Percentiles rank a stretch among this genome's conserved stretches.
Evolutionary conservation across 2,888 invertebrate species (phyloP).

Genomic region (Azorinus chamasolen): DNA sequence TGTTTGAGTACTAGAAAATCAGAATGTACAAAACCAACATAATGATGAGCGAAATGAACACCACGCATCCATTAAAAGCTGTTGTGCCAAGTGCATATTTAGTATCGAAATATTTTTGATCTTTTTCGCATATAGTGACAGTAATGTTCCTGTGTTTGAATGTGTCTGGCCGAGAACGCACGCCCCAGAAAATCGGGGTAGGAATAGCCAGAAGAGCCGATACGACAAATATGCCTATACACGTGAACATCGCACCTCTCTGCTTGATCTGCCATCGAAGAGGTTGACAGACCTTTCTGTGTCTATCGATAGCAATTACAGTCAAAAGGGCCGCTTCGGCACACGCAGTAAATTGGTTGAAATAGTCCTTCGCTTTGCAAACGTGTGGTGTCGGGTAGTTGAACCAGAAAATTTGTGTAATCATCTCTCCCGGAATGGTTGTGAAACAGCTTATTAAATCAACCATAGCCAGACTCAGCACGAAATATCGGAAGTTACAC

Average conservation of each 20-base stretch:
- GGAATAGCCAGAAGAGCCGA: constrained; percentile 14
- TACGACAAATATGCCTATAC: neutral
- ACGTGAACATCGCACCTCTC: constrained; percentile 2
- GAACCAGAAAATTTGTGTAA: constrained; percentile 43
- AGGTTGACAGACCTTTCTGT: constrained; percentile 38
- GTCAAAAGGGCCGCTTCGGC: constrained; percentile 25
- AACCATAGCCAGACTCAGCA: constrained; percentile 35
- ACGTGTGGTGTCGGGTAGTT: constrained; percentile 1
- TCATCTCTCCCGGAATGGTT: constrained; percentile 37
- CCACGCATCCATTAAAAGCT: neutral
- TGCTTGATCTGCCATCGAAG: constrained; percentile 32
- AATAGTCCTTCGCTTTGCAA: constrained; percentile 41
- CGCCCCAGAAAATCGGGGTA: constrained; percentile 29
- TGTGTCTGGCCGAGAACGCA: neutral
- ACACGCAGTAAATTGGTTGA: constrained; percentile 39
- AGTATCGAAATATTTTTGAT: constrained; percentile 9
- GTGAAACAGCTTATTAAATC: constrained; percentile 31
- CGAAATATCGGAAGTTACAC: constrained; percentile 45
- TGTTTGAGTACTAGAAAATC: neutral
- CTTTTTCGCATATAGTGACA: constrained; percentile 42
- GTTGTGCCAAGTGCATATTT: constrained; percentile 10
- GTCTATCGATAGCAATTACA: constrained; percentile 32
- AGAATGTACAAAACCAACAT: constrained; percentile 32
- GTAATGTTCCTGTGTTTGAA: constrained; percentile 10
- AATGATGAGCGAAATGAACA: neutral